These are phyloP conservation scores for Sceloporus undulatus DNA, from an alignment of 2,113 vertebrate species.

Conservation along the genomic window DNA sequence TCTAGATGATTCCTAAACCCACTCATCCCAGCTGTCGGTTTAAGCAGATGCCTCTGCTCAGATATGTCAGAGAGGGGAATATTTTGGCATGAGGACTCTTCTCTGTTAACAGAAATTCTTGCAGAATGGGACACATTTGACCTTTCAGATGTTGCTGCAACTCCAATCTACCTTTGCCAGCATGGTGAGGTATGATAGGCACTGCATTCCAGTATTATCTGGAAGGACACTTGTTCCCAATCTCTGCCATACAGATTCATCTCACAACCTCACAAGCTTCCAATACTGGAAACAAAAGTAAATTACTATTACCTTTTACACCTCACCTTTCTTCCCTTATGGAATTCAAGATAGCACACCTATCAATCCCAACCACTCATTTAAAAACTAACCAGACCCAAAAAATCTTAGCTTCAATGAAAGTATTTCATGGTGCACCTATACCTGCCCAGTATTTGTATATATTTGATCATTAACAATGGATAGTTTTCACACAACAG, in stretches of 20 bases:
- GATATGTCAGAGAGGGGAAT: too few relatives aligned
- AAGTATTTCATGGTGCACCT: too few relatives aligned
- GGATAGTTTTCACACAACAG: conserved; percentile 62
- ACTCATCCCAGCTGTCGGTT: not conserved
- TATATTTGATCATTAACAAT: conserved; percentile 53
- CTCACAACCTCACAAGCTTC: too few relatives aligned
- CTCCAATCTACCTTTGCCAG: too few relatives aligned
- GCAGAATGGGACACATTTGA: too few relatives aligned
- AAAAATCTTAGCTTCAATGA: too few relatives aligned
- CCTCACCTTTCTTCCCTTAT: not conserved
- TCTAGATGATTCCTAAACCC: not conserved
- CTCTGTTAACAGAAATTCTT: not conserved
- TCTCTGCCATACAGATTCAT: not conserved
- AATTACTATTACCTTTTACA: too few relatives aligned
- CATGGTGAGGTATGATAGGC: too few relatives aligned
- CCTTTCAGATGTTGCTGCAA: too few relatives aligned
- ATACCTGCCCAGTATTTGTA: not conserved
- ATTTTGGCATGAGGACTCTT: not conserved
- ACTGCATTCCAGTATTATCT: too few relatives aligned
- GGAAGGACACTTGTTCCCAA: too few relatives aligned
- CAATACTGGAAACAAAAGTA: too few relatives aligned
- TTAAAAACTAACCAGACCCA: not conserved
- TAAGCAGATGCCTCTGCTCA: not conserved
- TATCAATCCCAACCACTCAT: not conserved
- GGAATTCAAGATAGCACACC: not conserved